Base-by-base conservation (phyloP, 1,140 invertebrate genomes). In the Berghia stephanieae region DNA sequence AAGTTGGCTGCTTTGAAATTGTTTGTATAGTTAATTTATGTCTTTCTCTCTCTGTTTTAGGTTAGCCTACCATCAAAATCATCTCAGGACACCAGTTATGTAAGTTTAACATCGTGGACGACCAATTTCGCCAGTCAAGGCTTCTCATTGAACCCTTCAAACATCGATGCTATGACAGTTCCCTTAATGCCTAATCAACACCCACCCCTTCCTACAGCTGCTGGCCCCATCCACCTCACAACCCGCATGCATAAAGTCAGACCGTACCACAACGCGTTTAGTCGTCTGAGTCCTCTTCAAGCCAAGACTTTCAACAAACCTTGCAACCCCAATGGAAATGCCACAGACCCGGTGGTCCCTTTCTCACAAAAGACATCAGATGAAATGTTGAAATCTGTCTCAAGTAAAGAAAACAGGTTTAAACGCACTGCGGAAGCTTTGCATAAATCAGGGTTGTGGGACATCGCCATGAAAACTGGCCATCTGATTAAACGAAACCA, bases 381-480 rank as follows among this genome's bases (percentile, higher is more conserved):
- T 40, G 57, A 43, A 21, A 5, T 40, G 6, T 36, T 18, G 4
- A 76, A 68, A 44, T 27, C 31, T 36, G 1, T 67, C 31, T 67
- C 67, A 55, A 77, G 27, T 13, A 71, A 76, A 66, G 69, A 79
- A 34, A 52, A 74, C 18, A 57, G 75, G 3, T 81, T 79, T 38
- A 66, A 67, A 46, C 44, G 55, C 8, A 79, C 80, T 6, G 80
- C 78, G 5, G 77, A 81, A 18, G 78, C 78, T 3, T 44, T 81
- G 44, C 77, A 78, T 27, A 78, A 81, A 24, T 81, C 75, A 43
- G 80, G 80, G 10, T 55, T 81, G 36, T 79, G 77, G 75, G 77
- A 78, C 36, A 77, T 81, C 10, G 80, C 80, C 27, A 81, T 79
- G 70, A 79, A 81, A 38, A 79, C 78, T 43, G 78, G 77, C 6